Percentiles rank a stretch among this genome's conserved stretches.
Evolutionary conservation across 2,888 invertebrate species (phyloP).

Genomic region (Temnothorax rugatulus): DNA sequence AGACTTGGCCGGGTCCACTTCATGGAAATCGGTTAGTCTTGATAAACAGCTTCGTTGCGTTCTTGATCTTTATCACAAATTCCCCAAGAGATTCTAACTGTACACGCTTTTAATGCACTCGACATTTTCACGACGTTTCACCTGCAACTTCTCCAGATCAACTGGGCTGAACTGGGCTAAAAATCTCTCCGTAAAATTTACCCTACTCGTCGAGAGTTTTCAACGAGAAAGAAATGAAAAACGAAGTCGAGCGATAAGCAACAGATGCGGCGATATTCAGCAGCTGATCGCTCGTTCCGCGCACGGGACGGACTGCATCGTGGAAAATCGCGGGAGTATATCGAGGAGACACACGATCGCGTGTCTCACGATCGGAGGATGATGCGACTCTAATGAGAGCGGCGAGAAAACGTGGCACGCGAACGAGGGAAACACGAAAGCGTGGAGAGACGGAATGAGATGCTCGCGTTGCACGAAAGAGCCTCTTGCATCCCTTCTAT

Average conservation of each 20-base stretch:
- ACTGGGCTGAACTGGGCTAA: background rate
- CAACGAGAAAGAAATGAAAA: background rate
- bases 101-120: background rate
- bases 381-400: constrained; percentile 28
- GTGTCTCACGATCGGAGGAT: background rate
- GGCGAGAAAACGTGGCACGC: constrained; percentile 37
- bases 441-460: constrained; percentile 45
- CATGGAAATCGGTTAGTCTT: background rate
- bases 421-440: constrained; percentile 38
- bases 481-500: constrained; percentile 40
- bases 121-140: constrained; percentile 7
- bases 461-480: constrained; percentile 3
- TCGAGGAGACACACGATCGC: constrained; percentile 25
- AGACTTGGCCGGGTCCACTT: background rate
- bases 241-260: background rate
- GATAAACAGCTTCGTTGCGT: background rate
- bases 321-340: constrained; percentile 23
- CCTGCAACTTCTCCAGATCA: background rate
- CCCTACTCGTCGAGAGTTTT: background rate
- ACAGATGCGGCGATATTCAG: background rate
- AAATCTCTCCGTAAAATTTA: background rate
- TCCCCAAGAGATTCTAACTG: background rate
- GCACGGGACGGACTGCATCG: background rate
- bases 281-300: constrained; percentile 24
- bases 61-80: background rate